A percentile compares a stretch with the other conserved stretches of the same genome.
Evolutionary conservation across 2,888 invertebrate species (phyloP).

Genomic region (Gastrophysa polygoni): DNA sequence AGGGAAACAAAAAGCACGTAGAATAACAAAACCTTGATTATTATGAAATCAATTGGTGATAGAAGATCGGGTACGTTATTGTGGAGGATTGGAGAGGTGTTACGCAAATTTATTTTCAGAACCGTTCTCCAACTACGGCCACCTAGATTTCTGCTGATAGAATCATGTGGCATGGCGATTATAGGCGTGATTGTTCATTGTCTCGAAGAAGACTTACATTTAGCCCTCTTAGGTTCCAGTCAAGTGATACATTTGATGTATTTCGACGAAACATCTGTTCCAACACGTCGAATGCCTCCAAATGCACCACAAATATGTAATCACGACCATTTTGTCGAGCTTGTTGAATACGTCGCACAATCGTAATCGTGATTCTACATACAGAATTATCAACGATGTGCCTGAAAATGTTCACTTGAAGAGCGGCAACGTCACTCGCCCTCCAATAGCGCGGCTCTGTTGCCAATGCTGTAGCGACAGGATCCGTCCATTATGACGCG

Average conservation of each 20-base stretch:
- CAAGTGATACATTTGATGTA: constrained; percentile 38
- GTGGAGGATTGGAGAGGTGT: background rate
- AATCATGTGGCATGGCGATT: constrained; percentile 17
- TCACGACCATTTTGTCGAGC: constrained; percentile 39
- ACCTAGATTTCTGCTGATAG: constrained; percentile 5
- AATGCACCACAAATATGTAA: constrained; percentile 41
- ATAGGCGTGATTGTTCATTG: constrained; percentile 7
- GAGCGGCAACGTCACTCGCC: constrained; percentile 51
- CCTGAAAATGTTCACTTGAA: constrained; percentile 25
- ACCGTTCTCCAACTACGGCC: background rate
- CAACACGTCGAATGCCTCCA: constrained; percentile 22
- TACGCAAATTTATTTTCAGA: constrained; percentile 7
- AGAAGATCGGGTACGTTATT: background rate
- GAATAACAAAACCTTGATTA: constrained; percentile 34
- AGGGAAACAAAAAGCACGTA: constrained; percentile 28
- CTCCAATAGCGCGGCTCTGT: constrained; percentile 40
- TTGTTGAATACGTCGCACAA: constrained; percentile 36
- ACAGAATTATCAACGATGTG: constrained; percentile 32
- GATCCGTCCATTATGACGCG: constrained; percentile 20
- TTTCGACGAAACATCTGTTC: constrained; percentile 19
- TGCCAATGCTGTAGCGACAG: constrained; percentile 38
- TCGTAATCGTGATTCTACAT: constrained; percentile 22
- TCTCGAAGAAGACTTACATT: constrained; percentile 35
- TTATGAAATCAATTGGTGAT: constrained; percentile 9
- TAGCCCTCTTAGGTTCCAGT: constrained; percentile 42